Percentiles rank a stretch among this genome's conserved stretches.
These are phyloP conservation scores for Picathartes gymnocephalus DNA, from an alignment of 2,113 vertebrate genomes.

Conservation along the genomic window DNA sequence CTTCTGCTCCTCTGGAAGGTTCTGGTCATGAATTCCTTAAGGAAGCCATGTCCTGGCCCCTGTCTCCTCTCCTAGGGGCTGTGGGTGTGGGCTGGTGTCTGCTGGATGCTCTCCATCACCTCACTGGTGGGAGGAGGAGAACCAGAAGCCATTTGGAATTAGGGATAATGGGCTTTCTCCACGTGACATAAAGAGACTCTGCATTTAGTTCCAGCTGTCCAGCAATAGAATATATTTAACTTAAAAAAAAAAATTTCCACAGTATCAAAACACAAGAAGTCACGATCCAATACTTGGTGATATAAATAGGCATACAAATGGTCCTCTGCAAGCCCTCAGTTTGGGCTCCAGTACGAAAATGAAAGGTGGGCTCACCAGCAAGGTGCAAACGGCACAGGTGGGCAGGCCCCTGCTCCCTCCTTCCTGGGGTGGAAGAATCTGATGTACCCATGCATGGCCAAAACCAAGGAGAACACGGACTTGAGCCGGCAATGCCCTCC, in stretches of 20 bases:
- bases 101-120: background rate
- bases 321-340: background rate
- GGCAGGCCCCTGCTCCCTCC: background rate
- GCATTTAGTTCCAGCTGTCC: background rate
- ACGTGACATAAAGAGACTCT: background rate
- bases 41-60: background rate
- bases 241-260: constrained; percentile 11
- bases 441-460: background rate
- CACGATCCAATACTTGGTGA: background rate
- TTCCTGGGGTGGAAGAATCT: background rate
- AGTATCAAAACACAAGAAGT: constrained; percentile 38
- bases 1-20: background rate
- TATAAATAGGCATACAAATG: background rate
- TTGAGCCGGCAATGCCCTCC: accelerated
- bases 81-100: background rate
- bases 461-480: background rate
- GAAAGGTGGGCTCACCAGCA: background rate
- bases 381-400: background rate
- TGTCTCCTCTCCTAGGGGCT: background rate
- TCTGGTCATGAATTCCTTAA: background rate
- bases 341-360: background rate
- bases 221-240: constrained; percentile 25
- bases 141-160: background rate
- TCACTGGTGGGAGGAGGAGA: background rate
- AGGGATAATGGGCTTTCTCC: background rate